Evolutionary conservation across 2,113 vertebrate species (phyloP).

Genomic region (Hemiprocne comata): DNA sequence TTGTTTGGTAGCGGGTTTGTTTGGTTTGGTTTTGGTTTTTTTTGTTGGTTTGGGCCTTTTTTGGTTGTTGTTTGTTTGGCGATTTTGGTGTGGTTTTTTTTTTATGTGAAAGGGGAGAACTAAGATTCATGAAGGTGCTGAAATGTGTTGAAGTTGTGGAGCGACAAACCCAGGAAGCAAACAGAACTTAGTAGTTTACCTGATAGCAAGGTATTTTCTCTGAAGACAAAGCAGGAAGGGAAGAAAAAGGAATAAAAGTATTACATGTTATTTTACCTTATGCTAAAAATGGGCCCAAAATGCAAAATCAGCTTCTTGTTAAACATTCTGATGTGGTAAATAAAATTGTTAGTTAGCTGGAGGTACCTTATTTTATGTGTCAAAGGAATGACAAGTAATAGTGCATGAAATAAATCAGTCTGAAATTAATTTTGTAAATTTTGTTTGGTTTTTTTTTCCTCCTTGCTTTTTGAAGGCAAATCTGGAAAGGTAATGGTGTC

Average conservation of each 20-base stretch:
- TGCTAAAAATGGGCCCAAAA: accelerated
- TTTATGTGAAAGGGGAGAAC: background rate
- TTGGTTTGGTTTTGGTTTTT: too few species aligned
- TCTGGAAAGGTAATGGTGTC: background rate
- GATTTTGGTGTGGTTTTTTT: too few species aligned
- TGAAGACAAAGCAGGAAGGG: accelerated
- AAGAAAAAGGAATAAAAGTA: background rate
- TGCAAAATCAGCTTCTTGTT: background rate
- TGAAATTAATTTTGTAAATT: background rate
- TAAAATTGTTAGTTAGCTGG: background rate
- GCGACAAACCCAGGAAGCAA: background rate
- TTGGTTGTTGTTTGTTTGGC: too few species aligned
- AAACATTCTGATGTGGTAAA: background rate
- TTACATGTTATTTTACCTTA: background rate
- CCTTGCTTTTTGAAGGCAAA: background rate
- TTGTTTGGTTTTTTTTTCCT: background rate
- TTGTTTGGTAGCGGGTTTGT: too few species aligned
- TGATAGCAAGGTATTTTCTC: background rate
- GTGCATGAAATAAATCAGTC: background rate
- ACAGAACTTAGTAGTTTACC: background rate
- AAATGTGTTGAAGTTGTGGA: accelerated
- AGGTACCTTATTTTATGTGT: background rate
- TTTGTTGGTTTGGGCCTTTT: too few species aligned
- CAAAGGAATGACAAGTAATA: background rate
- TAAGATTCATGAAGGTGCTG: background rate